These are phyloP conservation scores for Hydrolagus colliei DNA, from an alignment of 2,797 vertebrate genomes.

Conservation along the genomic window DNA sequence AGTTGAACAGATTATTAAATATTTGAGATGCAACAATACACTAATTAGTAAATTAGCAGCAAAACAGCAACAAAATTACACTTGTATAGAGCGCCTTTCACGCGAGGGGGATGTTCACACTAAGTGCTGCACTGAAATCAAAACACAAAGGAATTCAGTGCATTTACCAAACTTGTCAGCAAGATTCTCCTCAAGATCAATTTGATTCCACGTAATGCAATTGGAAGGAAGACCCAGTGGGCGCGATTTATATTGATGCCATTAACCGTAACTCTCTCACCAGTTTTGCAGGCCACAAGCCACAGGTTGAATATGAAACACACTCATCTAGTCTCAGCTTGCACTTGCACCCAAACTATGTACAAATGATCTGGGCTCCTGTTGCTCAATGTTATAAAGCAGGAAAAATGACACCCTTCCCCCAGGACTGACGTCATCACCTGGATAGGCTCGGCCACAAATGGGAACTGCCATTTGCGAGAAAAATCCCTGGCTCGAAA, in stretches of 20 bases:
- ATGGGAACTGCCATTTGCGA: background rate
- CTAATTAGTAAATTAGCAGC: background rate
- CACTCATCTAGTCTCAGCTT: background rate
- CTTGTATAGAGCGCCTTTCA: too few relatives aligned
- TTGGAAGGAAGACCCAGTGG: too few relatives aligned
- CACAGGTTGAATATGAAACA: too few relatives aligned
- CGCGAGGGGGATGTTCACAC: too few relatives aligned
- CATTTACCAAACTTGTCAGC: background rate
- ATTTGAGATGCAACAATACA: background rate
- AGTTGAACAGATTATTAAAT: constrained; percentile 3
- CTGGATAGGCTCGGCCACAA: background rate
- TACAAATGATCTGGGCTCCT: background rate
- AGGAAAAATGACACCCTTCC: background rate
- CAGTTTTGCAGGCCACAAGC: background rate
- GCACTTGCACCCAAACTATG: background rate
- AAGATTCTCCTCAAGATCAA: constrained; percentile 2
- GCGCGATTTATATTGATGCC: background rate
- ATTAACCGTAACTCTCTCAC: background rate
- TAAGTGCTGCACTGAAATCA: background rate
- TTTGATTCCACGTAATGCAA: background rate
- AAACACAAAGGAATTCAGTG: constrained; percentile 13
- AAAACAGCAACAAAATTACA: too few relatives aligned
- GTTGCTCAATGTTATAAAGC: background rate
- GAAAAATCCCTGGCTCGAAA: background rate
- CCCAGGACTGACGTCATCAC: background rate